Base-by-base conservation (phyloP, 2,797 vertebrate genomes). In the Epinephelus malabaricus region DNA sequence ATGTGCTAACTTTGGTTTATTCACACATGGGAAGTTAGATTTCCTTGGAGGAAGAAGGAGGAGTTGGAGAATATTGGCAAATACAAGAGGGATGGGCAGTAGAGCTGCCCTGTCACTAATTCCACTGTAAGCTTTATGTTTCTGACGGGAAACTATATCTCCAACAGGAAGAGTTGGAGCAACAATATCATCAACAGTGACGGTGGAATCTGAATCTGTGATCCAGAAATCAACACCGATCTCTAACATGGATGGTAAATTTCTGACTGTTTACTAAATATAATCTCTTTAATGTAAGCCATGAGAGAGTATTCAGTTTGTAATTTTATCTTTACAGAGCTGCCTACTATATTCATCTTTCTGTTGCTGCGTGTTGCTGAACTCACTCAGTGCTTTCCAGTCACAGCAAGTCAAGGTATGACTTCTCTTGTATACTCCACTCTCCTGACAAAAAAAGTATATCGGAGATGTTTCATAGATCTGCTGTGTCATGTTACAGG, bases 401-500 rank as follows among this genome's bases (percentile, higher is more conserved):
- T 58, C 12, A 27, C 27, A 43, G 6, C 49, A 72, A 61, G 49
- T 76, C 69, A 65, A 50, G 19, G 69, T 53, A 25, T 45, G 3
- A 38, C 8, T 14, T 45, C 1, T 64, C 4, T 50, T 68, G 6
- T 64, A 76, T n/a, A 11, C 15, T 40, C 5, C 19, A 7, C 2
- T 23, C 2, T 56, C 3, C 34, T 51, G 21, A 58, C 63, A 64
- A 23, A 51, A 64, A 23, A 25, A 5, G 0, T 49, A 27, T n/a
- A 34, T 21, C 0, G 25, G 2, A 61, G 3, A 70, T 65, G 13
- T 67, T 23, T 83, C 10, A 77, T 25, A 11, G 5, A 23, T 50
- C 8, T 30, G 6, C n/a, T 73, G 0, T 55, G 0, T 75, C 4
- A 11, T 75, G 2, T 71, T 73, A 34, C 64, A 91, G 90, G 40